Evolutionary conservation across 2,888 invertebrate genomes (phyloP).

Genomic region (Resseliella maxima): DNA sequence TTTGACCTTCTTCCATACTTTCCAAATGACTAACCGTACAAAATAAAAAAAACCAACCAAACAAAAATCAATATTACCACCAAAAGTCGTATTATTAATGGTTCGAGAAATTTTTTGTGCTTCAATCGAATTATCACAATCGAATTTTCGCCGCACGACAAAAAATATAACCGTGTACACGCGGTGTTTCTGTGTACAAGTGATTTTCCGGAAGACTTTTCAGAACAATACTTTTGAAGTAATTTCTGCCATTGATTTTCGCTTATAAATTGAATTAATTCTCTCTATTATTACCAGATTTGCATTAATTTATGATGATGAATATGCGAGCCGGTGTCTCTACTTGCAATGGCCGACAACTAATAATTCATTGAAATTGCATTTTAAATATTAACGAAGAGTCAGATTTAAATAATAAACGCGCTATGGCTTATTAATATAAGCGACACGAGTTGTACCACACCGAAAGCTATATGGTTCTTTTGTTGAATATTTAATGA

Average conservation of each 20-base stretch:
- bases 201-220: not conserved
- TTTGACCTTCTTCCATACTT: conserved; percentile 38
- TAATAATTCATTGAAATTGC: conserved; percentile 48
- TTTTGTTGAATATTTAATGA: conserved; percentile 52
- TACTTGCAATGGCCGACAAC: conserved; percentile 27
- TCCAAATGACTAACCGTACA: not conserved
- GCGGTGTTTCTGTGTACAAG: too few relatives aligned
- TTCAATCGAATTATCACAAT: not conserved
- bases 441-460: not conserved
- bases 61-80: conserved; percentile 21
- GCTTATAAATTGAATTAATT: conserved; percentile 3
- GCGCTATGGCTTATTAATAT: conserved; percentile 46
- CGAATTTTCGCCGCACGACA: not conserved
- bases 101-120: conserved; percentile 19
- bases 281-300: conserved; percentile 28
- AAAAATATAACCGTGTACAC: not conserved
- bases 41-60: not conserved
- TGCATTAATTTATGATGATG: conserved; percentile 49
- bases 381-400: conserved; percentile 53
- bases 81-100: not conserved
- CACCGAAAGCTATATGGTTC: not conserved
- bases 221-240: not conserved
- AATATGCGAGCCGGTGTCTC: conserved; percentile 31
- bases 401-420: conserved; percentile 44
- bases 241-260: not conserved